phyloP scores from a whole-genome alignment of 1,140 invertebrate species.

The Ceratosolen solmsi region DNA sequence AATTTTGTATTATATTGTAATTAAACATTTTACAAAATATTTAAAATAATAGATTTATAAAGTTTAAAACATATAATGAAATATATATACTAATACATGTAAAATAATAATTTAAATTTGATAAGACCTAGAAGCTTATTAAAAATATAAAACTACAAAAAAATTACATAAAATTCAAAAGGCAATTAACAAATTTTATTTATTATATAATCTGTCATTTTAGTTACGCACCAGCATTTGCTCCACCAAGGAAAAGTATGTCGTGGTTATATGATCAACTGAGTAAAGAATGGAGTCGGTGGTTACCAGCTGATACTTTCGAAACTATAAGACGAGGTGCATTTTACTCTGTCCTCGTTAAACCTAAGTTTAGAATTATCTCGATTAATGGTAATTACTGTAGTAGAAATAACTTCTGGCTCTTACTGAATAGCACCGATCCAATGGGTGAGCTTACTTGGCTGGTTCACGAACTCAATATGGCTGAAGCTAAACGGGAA shows the following conservation, averaged over 20 bases:
- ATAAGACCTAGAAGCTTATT: too few species aligned
- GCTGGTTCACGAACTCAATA: constrained; percentile 94
- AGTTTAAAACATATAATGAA: too few species aligned
- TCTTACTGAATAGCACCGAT: constrained; percentile 96
- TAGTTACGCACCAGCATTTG: constrained; percentile 91
- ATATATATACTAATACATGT: too few species aligned
- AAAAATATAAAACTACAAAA: too few species aligned
- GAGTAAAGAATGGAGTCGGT: constrained; percentile 87
- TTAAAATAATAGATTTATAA: too few species aligned
- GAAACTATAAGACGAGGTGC: constrained; percentile 89
- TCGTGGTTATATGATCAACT: constrained; percentile 94
- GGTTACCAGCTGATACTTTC: constrained; percentile 89
- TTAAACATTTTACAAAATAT: too few species aligned
- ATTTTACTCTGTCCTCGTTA: constrained; percentile 90
- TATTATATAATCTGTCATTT: too few species aligned
- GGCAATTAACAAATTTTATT: too few species aligned
- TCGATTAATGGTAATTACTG: constrained; percentile 96
- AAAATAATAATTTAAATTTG: too few species aligned
- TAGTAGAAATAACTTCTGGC: constrained; percentile 97
- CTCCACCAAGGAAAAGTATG: constrained; percentile 87
- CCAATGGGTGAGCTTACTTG: constrained; percentile 94
- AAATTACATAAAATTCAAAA: too few species aligned
- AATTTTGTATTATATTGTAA: too few species aligned
- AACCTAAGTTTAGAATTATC: constrained; percentile 89
- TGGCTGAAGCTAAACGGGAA: constrained; percentile 92